Evolutionary conservation across 1,140 invertebrate species (phyloP), one percentile per base, ranked within the genome.

Genomic region (Drosophila ercepeae): DNA sequence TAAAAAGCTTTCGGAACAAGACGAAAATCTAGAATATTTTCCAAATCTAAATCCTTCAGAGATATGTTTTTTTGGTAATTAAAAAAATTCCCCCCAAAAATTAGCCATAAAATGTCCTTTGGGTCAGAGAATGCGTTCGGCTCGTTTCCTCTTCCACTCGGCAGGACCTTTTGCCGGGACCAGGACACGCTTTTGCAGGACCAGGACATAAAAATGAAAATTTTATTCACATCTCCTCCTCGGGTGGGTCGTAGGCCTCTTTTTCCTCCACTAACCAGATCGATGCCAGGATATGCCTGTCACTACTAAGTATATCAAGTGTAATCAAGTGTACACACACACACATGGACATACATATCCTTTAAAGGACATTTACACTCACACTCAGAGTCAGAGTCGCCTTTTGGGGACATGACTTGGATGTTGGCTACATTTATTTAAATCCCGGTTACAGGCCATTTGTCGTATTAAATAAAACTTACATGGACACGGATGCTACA

Each of bases 381-480:
- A 21, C 8, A 21, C 14, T 4, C 21, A 21, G 21, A 4, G 4
- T 21, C 14, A 27, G 16, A 42, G 7, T 39, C 8, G 58, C 25
- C 25, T 65, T 65, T 58, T 29, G 58, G 32, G 59, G 68, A 49
- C 61, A 49, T 29, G 44, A 21, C 58, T 49, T 63, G 57, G 59
- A 42, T 55, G 68, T 63, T 71, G 55, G 64, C 53, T 48, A 86
- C 75, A 84, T 84, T 86, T 86, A 84, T 86, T 86, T 72, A 84
- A 84, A 84, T 86, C 72, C 81, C 54, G 67, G 75, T 76, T 79
- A 84, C 61, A 79, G 68, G 59, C 81, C 81, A 86, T 86, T 86
- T 84, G 76, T 84, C 81, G 81, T 71, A 84, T 86, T 86, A 84
- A 86, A 86, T 79, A 84, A 81, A 79, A 86, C 67, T 84, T 86